phyloP scores from a whole-genome alignment of 2,113 vertebrate species.

The Triplophysa siluroides region DNA sequence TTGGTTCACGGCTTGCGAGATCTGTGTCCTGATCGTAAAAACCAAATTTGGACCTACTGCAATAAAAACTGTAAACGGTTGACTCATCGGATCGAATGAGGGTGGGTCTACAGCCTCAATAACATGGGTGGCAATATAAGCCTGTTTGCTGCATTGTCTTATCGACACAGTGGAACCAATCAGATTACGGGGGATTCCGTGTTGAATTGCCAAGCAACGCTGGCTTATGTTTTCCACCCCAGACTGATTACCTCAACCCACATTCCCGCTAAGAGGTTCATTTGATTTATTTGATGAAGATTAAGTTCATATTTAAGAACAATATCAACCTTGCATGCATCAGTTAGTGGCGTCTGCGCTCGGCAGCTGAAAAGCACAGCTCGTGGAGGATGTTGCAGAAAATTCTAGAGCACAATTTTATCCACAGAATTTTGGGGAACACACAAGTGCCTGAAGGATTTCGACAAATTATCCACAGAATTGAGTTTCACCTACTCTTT shows the following conservation, averaged over 20 bases:
- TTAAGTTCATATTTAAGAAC: slow-evolving; percentile 9
- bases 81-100: slow-evolving; percentile 13
- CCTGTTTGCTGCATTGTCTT: slow-evolving; percentile 39
- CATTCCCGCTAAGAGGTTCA: slow-evolving; percentile 15
- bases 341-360: neutral
- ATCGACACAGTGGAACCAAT: slow-evolving; percentile 43
- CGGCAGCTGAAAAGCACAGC: neutral
- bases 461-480: slow-evolving; percentile 3
- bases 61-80: slow-evolving; percentile 14
- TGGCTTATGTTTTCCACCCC: slow-evolving; percentile 19
- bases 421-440: neutral
- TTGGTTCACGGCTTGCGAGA: too few species aligned
- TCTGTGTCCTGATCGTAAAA: neutral
- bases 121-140: slow-evolving; percentile 43
- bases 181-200: slow-evolving; percentile 36
- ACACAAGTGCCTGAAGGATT: slow-evolving; percentile 12
- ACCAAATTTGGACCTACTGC: neutral
- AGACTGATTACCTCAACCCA: neutral
- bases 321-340: neutral
- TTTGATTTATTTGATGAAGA: slow-evolving; percentile 17
- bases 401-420: neutral
- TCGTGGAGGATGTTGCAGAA: slow-evolving; percentile 1
- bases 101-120: slow-evolving; percentile 35
- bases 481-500: slow-evolving; percentile 11
- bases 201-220: slow-evolving; percentile 37